These are phyloP conservation scores for Corythucha ciliata DNA, from an alignment of 2,888 invertebrate species.

Conservation along the genomic window DNA sequence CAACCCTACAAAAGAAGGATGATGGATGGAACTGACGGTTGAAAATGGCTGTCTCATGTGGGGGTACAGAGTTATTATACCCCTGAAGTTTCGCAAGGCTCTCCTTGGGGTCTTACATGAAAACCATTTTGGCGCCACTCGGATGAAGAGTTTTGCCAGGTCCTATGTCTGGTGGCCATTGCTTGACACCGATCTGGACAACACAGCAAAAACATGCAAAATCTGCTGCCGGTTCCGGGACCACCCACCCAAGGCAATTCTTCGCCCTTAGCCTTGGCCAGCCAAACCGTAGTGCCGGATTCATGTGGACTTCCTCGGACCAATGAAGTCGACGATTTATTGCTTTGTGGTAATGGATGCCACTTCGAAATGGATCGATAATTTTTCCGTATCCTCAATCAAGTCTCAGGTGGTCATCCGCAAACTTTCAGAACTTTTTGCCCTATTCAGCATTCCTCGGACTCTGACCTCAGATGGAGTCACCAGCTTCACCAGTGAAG, in stretches of 20 bases:
- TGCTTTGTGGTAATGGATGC: slow-evolving; percentile 15
- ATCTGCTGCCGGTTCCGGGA: background rate
- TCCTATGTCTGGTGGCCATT: background rate
- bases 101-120: slow-evolving; percentile 17
- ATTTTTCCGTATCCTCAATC: slow-evolving; percentile 4
- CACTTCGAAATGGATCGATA: slow-evolving; percentile 15
- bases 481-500: background rate
- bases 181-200: background rate
- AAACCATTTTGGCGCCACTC: slow-evolving; percentile 25
- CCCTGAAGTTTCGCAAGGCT: background rate
- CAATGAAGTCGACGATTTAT: slow-evolving; percentile 1
- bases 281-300: background rate
- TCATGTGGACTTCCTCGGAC: slow-evolving; percentile 1
- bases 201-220: background rate
- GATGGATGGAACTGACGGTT: slow-evolving; percentile 13
- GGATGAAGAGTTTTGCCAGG: background rate
- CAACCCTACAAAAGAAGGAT: no score
- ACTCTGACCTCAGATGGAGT: slow-evolving; percentile 2
- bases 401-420: slow-evolving; percentile 5
- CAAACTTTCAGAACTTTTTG: slow-evolving; percentile 3
- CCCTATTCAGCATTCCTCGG: slow-evolving; percentile 12
- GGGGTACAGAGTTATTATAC: slow-evolving; percentile 22
- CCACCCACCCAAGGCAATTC: background rate
- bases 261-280: background rate
- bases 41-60: slow-evolving; percentile 20